Percentiles rank a stretch among this genome's conserved stretches.
Conservation (phyloP, 1,140 invertebrate genomes). For the Drosophila ohnishii region DNA sequence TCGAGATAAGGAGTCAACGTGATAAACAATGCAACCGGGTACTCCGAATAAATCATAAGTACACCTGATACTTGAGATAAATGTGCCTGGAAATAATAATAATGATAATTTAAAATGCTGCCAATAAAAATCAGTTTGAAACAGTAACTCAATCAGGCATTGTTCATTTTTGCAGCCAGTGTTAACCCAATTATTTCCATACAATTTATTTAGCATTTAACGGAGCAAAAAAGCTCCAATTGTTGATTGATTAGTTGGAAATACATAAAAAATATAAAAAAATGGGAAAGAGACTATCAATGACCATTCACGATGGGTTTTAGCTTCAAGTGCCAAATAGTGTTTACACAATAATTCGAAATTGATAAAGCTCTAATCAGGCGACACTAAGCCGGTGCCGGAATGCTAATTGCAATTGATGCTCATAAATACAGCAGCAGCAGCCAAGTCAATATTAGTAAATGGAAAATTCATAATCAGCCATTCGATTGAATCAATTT, state of each 20-base stretch:
- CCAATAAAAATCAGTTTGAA: conserved; percentile 11
- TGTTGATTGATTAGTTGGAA: conserved; percentile 26
- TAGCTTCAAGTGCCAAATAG: conserved; percentile 37
- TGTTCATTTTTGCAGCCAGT: conserved; percentile 11
- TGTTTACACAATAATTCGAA: conserved; percentile 49
- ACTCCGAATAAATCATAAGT: conserved; percentile 36
- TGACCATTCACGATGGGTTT: conserved; percentile 15
- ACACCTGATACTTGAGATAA: conserved; percentile 33
- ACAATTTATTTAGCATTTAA: conserved; percentile 28
- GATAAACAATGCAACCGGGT: conserved; percentile 37
- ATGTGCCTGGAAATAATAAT: conserved; percentile 23
- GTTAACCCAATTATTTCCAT: conserved; percentile 30
- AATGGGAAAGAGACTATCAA: conserved; percentile 6
- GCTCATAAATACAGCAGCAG: conserved; percentile 30
- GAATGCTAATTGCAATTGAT: conserved; percentile 66
- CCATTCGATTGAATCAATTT: conserved; percentile 40
- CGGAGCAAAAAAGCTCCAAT: conserved; percentile 18
- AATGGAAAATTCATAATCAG: conserved; percentile 47
- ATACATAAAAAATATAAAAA: conserved; percentile 2
- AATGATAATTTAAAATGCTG: conserved; percentile 17
- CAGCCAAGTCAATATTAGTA: conserved; percentile 27
- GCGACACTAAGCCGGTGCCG: conserved; percentile 54
- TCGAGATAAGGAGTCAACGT: conserved; percentile 28
- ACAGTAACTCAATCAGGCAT: conserved; percentile 30
- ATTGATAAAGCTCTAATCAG: conserved; percentile 65